phyloP scores from a whole-genome alignment of 92 coral and sea anemone genomes.

The Palythoa grandiflora region DNA sequence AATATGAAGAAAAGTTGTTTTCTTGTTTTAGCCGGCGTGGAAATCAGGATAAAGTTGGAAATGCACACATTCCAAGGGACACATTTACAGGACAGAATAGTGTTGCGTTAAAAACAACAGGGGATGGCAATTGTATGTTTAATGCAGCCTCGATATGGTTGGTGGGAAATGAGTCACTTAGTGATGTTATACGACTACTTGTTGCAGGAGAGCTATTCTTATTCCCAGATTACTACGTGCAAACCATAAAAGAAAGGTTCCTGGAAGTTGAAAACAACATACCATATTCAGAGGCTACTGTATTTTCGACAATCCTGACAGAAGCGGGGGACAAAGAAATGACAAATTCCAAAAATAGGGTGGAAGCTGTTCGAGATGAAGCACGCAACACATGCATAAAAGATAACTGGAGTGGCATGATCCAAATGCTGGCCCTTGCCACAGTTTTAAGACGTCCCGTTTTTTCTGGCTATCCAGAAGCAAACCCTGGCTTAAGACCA shows the following conservation, averaged over 20 bases:
- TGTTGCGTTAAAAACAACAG: constrained; percentile 20
- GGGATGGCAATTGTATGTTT: constrained; percentile 25
- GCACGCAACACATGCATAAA: constrained; percentile 52
- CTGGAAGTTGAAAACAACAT: constrained; percentile 21
- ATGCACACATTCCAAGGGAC: constrained; percentile 50
- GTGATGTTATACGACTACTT: constrained; percentile 18
- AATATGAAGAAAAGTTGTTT: constrained; percentile 1
- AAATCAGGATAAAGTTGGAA: constrained; percentile 46
- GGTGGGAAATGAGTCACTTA: background rate
- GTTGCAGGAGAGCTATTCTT: constrained; percentile 46
- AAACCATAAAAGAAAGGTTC: constrained; percentile 38
- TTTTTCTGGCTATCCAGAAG: constrained; percentile 47
- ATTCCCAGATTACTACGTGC: constrained; percentile 41
- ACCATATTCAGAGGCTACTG: constrained; percentile 52
- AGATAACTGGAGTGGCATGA: constrained; percentile 44
- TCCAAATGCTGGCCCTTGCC: constrained; percentile 32
- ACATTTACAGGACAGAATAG: constrained; percentile 40
- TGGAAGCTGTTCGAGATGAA: constrained; percentile 42
- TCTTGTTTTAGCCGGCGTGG: constrained; percentile 33
- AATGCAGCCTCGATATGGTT: constrained; percentile 9
- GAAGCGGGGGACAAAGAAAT: constrained; percentile 24
- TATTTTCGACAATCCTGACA: constrained; percentile 39
- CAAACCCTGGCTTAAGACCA: constrained; percentile 52
- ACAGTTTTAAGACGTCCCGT: constrained; percentile 38
- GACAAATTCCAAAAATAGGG: constrained; percentile 20